These are phyloP conservation scores for Listrodromus nycthemerus DNA, from an alignment of 2,888 invertebrate species.

Conservation along the genomic window DNA sequence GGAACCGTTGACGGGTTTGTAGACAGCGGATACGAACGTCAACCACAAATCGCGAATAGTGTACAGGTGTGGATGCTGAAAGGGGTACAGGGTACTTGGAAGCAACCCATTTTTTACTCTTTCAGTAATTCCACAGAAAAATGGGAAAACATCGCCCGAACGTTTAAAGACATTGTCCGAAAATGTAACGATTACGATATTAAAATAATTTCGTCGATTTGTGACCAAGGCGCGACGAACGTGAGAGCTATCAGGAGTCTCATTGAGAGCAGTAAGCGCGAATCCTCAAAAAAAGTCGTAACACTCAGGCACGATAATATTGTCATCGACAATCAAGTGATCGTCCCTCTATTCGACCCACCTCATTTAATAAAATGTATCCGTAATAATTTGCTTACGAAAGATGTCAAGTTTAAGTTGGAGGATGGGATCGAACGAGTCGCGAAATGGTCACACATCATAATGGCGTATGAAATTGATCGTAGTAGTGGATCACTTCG, in stretches of 20 bases:
- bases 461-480: constrained; percentile 15
- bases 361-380: constrained; percentile 22
- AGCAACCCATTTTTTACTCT: constrained; percentile 20
- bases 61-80: constrained; percentile 31
- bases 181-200: background rate
- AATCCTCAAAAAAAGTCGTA: background rate
- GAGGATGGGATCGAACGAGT: background rate
- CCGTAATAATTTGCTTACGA: constrained; percentile 25
- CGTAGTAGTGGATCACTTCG: background rate
- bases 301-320: constrained; percentile 1
- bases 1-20: constrained; percentile 21
- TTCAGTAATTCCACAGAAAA: constrained; percentile 1
- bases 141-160: constrained; percentile 17
- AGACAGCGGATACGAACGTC: constrained; percentile 3
- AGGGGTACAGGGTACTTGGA: constrained; percentile 24
- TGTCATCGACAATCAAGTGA: background rate
- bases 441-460: constrained; percentile 16
- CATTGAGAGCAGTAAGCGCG: background rate
- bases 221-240: constrained; percentile 19
- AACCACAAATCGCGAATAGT: constrained; percentile 18
- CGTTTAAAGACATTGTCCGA: background rate
- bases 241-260: constrained; percentile 1
- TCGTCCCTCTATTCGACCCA: constrained; percentile 23
- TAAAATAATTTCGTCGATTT: background rate
- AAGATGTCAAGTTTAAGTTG: background rate